phyloP scores from a whole-genome alignment of 92 coral and sea anemone genomes.

The Scolanthus callimorphus region DNA sequence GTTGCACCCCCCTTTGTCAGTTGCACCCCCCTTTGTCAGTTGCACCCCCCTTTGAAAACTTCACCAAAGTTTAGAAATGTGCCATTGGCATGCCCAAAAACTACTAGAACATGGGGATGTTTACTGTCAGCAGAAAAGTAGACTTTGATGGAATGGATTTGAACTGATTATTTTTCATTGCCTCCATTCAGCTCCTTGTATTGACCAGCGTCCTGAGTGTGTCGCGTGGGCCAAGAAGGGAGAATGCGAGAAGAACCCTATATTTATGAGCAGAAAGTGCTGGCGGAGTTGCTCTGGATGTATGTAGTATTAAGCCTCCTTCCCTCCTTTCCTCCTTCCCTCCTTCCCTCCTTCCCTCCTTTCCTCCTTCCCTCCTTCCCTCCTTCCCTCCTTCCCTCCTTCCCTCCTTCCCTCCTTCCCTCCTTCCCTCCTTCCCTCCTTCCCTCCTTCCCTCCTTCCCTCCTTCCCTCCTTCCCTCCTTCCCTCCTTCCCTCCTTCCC shows the following conservation, averaged over 20 bases:
- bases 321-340: not conserved
- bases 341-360: not conserved
- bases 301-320: constrained; percentile 21
- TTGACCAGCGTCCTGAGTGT: constrained; percentile 39
- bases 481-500: constrained; percentile 4
- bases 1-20: no score
- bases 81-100: no score
- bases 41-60: no score
- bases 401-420: not conserved
- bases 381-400: not conserved
- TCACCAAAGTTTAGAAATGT: no score
- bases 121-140: no score
- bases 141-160: no score
- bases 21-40: no score
- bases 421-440: not conserved
- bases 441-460: constrained; percentile 11
- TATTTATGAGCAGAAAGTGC: constrained; percentile 49
- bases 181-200: constrained; percentile 26
- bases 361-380: not conserved
- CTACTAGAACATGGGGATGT: no score
- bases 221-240: constrained; percentile 52
- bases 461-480: not conserved
- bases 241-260: constrained; percentile 45
- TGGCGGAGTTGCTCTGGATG: constrained; percentile 66
- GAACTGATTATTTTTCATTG: no score